Evolutionary conservation across 2,888 invertebrate species (phyloP).

Genomic region (Rhingia rostrata): DNA sequence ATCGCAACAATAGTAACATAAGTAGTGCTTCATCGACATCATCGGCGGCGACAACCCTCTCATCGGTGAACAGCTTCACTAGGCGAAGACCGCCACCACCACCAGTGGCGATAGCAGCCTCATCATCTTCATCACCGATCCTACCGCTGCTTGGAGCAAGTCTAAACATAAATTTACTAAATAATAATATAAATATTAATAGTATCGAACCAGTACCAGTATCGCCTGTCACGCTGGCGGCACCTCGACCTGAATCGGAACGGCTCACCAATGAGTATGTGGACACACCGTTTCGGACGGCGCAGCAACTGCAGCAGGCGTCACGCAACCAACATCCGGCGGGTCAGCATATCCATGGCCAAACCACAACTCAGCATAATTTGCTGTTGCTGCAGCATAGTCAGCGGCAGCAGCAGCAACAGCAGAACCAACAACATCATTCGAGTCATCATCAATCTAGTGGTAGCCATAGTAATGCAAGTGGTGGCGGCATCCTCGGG

Average conservation of each 20-base stretch:
- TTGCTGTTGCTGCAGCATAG: slow-evolving; percentile 85
- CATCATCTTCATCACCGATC: slow-evolving; percentile 79
- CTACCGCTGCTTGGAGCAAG: slow-evolving; percentile 77
- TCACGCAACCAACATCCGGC: slow-evolving; percentile 83
- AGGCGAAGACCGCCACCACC: slow-evolving; percentile 80
- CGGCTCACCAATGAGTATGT: slow-evolving; percentile 96
- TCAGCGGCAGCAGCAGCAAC: slow-evolving; percentile 80
- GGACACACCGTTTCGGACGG: slow-evolving; percentile 90
- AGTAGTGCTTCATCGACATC: slow-evolving; percentile 79
- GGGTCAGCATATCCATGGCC: slow-evolving; percentile 83
- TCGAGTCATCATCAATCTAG: slow-evolving; percentile 76
- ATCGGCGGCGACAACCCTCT: slow-evolving; percentile 78
- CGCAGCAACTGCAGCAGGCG: slow-evolving; percentile 83
- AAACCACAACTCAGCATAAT: slow-evolving; percentile 84
- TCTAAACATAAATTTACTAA: slow-evolving; percentile 74
- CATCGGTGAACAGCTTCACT: slow-evolving; percentile 81
- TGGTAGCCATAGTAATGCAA: slow-evolving; percentile 75
- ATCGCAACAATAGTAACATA: slow-evolving; percentile 80
- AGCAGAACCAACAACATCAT: slow-evolving; percentile 77
- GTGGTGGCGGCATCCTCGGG: slow-evolving; percentile 77
- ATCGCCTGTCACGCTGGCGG: slow-evolving; percentile 84
- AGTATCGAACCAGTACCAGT: slow-evolving; percentile 81
- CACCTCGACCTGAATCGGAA: slow-evolving; percentile 93
- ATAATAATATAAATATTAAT: slow-evolving; percentile 79
- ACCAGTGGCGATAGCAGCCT: slow-evolving; percentile 76